Conservation (phyloP, 2,113 vertebrate genomes). For the Urocolius indicus region DNA sequence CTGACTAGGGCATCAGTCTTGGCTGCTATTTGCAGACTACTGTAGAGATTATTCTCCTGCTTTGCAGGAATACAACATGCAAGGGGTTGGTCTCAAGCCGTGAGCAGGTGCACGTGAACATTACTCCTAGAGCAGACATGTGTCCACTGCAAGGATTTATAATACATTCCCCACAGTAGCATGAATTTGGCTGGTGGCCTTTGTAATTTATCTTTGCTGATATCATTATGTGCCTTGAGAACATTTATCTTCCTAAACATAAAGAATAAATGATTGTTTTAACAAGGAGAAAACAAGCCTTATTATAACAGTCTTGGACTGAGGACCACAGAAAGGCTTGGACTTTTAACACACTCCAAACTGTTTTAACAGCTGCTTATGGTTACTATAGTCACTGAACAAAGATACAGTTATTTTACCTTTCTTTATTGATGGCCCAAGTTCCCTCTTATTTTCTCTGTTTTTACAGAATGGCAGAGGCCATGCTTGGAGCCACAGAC, state of each 20-base stretch:
- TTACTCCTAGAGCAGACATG: neutral
- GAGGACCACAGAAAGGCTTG: neutral
- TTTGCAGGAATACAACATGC: neutral
- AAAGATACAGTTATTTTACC: conserved; percentile 57
- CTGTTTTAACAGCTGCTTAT: conserved; percentile 65
- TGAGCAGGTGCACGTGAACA: conserved; percentile 29
- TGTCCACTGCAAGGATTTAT: neutral
- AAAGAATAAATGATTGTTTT: conserved; percentile 39
- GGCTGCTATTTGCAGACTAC: neutral
- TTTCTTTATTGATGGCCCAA: conserved; percentile 27
- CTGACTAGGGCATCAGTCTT: neutral
- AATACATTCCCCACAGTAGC: neutral
- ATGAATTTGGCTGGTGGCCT: neutral
- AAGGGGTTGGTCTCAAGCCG: neutral
- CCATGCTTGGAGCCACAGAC: neutral
- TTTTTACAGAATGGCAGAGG: conserved; percentile 9
- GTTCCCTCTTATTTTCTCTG: conserved; percentile 17
- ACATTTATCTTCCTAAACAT: conserved; percentile 48
- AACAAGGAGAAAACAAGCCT: conserved; percentile 48
- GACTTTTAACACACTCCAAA: neutral
- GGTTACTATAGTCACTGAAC: conserved; percentile 31
- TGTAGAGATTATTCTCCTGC: neutral
- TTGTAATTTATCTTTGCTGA: conserved; percentile 55
- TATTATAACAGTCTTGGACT: neutral
- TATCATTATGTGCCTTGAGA: conserved; percentile 22